phyloP scores from a whole-genome alignment of 2,888 invertebrate genomes.

The Pilophorus perplexus region DNA sequence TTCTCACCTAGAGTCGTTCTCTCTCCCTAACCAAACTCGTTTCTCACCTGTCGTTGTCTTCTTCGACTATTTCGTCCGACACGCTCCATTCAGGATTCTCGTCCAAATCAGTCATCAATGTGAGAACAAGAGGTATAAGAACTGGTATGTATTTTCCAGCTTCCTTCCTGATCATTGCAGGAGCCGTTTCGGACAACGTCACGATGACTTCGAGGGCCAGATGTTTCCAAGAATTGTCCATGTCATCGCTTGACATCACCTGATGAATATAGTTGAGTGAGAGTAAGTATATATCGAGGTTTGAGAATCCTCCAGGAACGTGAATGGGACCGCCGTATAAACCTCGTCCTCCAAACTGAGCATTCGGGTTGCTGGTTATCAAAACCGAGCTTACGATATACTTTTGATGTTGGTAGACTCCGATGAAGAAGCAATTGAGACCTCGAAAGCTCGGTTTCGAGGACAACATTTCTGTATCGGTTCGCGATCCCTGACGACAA shows the following conservation, averaged over 20 bases:
- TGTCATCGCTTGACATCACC: conserved; percentile 68
- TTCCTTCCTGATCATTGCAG: conserved; percentile 93
- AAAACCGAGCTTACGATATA: too few relatives aligned
- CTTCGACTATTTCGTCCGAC: conserved; percentile 83
- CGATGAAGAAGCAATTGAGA: background rate
- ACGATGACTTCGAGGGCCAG: conserved; percentile 85
- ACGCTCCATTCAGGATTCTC: conserved; percentile 87
- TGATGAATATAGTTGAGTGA: conserved; percentile 49
- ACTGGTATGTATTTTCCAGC: conserved; percentile 78
- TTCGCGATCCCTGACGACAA: too few relatives aligned
- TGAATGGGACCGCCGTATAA: too few relatives aligned
- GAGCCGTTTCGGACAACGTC: conserved; percentile 85
- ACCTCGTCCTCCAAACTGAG: too few relatives aligned
- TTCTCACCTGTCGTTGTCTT: conserved; percentile 82
- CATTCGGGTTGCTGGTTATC: too few relatives aligned
- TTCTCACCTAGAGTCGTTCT: too few relatives aligned
- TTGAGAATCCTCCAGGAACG: too few relatives aligned
- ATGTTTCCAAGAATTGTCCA: conserved; percentile 82
- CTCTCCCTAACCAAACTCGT: too few relatives aligned
- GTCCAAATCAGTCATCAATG: conserved; percentile 93
- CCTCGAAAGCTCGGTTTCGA: too few relatives aligned
- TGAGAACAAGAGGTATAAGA: conserved; percentile 79
- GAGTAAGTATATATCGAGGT: too few relatives aligned
- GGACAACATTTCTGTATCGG: too few relatives aligned
- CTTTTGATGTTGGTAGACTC: background rate